phyloP scores from a whole-genome alignment of 1,140 invertebrate species.

The Drosophila sproati region DNA sequence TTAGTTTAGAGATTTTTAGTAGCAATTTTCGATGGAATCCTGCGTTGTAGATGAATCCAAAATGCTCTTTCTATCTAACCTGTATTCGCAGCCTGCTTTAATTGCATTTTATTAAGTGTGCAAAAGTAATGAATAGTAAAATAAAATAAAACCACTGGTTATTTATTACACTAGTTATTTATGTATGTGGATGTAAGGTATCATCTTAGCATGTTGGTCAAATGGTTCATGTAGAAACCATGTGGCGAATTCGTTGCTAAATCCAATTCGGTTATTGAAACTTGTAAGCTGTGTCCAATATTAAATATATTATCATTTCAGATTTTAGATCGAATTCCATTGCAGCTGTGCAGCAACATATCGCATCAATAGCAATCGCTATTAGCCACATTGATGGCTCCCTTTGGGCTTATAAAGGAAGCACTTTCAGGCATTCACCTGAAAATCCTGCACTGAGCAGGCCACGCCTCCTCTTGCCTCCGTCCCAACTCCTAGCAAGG shows the following conservation, averaged over 20 bases:
- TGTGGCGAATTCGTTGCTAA: no score
- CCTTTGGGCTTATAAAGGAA: conserved; percentile 24
- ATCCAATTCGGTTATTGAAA: not conserved
- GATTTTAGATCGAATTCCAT: conserved; percentile 8
- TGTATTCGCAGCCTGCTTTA: no score
- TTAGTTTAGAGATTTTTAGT: conserved; percentile 28
- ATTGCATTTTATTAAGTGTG: no score
- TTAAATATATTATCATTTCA: not conserved
- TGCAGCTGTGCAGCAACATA: conserved; percentile 7
- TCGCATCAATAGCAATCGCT: not conserved
- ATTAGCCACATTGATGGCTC: not conserved
- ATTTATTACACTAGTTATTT: no score
- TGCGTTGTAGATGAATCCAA: not conserved
- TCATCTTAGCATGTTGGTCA: no score
- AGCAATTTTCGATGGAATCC: not conserved
- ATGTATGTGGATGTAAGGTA: no score
- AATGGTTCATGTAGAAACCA: no score
- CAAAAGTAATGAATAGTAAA: no score
- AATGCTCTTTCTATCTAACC: conserved; percentile 2
- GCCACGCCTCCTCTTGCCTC: conserved; percentile 8
- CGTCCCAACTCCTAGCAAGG: not conserved
- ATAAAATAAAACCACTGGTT: no score
- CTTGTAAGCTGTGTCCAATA: not conserved
- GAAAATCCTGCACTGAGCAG: conserved; percentile 22
- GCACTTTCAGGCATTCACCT: conserved; percentile 26